phyloP scores from a whole-genome alignment of 2,113 vertebrate genomes.

The Syrmaticus mikado region DNA sequence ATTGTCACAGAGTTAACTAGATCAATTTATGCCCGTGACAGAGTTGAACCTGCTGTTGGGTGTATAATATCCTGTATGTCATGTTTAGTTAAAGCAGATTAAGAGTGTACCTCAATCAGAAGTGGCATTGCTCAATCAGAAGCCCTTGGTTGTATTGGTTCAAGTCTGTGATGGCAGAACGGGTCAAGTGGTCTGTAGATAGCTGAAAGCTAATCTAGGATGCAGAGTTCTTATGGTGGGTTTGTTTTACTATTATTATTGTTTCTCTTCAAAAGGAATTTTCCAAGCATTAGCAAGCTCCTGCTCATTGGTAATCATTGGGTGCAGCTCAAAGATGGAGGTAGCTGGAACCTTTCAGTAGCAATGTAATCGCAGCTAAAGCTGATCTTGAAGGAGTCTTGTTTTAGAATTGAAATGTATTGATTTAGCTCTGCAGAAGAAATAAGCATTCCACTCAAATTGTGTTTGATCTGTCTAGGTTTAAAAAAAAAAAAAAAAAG shows the following conservation, averaged over 20 bases:
- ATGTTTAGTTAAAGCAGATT: background rate
- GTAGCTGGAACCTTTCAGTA: background rate
- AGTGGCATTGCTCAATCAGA: background rate
- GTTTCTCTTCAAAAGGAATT: background rate
- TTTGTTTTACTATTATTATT: background rate
- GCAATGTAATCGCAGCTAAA: background rate
- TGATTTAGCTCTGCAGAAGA: background rate
- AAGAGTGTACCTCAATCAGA: background rate
- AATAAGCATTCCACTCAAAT: background rate
- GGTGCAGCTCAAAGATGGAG: background rate
- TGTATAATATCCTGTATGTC: background rate
- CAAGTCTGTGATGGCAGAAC: background rate
- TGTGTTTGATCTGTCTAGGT: background rate
- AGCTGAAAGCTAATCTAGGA: background rate
- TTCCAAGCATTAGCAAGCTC: background rate
- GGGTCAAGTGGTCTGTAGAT: background rate
- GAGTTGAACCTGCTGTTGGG: background rate
- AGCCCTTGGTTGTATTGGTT: background rate
- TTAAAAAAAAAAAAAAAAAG: background rate
- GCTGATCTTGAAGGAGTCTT: background rate
- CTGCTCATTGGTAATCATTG: conserved; percentile 22
- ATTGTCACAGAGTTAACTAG: too few species aligned
- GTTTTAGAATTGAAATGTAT: background rate
- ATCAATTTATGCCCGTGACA: too few species aligned
- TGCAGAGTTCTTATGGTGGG: background rate